Evolutionary conservation across 2,888 invertebrate species (phyloP), one percentile per base, ranked within the genome.

Genomic region (Lydus trimaculatus): DNA sequence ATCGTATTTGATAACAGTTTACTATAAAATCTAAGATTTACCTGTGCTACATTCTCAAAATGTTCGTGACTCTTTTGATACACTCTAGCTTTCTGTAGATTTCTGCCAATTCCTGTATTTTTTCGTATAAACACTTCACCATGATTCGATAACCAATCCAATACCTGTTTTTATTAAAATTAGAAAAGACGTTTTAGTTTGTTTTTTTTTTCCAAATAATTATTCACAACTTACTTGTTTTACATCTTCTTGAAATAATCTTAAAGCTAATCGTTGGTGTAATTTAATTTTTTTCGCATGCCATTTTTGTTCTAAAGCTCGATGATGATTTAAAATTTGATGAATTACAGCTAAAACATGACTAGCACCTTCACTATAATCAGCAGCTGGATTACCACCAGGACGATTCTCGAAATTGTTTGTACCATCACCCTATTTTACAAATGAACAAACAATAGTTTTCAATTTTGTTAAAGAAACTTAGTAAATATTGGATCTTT

Each of bases 31-130:
- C 1, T 9, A 7, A 6, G 60, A 85, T 89, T 87, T 86, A 96
- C 96, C 91, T 96, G 95, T 61, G 98, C 98, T 71, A 99, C 98
- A 85, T 96, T 97, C 88, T 99, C 98, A 84, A 99, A 99, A 86
- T 98, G 98, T 85, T 98, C 97, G 83, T 99, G 98, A 84, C 97
- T 98, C 87, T 98, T 98, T 87, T 98, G 98, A 84, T 98, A 95
- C 9, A 97, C 96, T 78, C 96, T 90, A 58, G 98, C 96, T 85
- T 98, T 96, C 84, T 96, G 96, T 77, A 98, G 88, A 87, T 97
- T 97, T 78, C 97, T 90, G 67, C 98, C 98, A 73, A 98, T 96
- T 61, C 98, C 97, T n/a, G 95, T 95, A 85, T 98, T 98, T 84
- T 98, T 98, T 79, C 95, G 91, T 63, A 99, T 90, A 85, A 99